A percentile compares a stretch with the other conserved stretches of the same genome.
Conservation (phyloP, 30 jellyfish, hydroid and myxozoan species). For the Turritopsis rubra region DNA sequence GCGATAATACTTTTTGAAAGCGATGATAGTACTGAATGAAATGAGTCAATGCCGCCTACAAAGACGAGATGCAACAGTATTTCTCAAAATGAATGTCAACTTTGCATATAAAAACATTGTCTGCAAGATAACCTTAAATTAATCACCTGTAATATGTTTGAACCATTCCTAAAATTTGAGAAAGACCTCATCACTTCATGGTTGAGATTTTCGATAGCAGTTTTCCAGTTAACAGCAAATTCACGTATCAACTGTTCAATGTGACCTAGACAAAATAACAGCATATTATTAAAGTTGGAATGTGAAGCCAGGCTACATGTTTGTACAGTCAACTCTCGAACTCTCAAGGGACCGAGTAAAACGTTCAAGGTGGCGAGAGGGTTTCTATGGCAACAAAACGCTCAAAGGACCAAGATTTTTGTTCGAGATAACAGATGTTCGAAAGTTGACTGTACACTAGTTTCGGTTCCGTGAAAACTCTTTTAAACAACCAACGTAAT, state of each 20-base stretch:
- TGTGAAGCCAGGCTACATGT: too few relatives aligned
- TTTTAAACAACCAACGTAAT: not conserved
- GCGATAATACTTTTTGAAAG: conserved; percentile 80
- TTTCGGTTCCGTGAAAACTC: not conserved
- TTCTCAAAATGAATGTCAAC: too few relatives aligned
- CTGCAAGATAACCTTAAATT: not conserved
- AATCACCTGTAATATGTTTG: conserved; percentile 67
- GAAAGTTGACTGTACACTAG: too few relatives aligned
- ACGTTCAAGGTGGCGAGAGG: too few relatives aligned
- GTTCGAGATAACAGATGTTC: too few relatives aligned
- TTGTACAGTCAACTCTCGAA: too few relatives aligned
- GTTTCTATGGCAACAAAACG: too few relatives aligned
- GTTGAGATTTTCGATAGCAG: conserved; percentile 75
- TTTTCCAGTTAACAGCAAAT: conserved; percentile 84
- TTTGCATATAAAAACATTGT: too few relatives aligned
- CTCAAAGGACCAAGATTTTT: too few relatives aligned
- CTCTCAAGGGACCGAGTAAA: too few relatives aligned
- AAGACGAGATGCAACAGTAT: not conserved
- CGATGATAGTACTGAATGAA: conserved; percentile 92
- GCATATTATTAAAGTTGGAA: not conserved
- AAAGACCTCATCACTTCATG: conserved; percentile 93
- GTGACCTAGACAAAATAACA: conserved; percentile 36
- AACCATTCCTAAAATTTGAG: conserved; percentile 84
- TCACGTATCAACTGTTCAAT: conserved; percentile 81
- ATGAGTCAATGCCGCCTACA: conserved; percentile 89